Evolutionary conservation across 2,888 invertebrate genomes (phyloP).

Genomic region (Orchesellides sinensis): DNA sequence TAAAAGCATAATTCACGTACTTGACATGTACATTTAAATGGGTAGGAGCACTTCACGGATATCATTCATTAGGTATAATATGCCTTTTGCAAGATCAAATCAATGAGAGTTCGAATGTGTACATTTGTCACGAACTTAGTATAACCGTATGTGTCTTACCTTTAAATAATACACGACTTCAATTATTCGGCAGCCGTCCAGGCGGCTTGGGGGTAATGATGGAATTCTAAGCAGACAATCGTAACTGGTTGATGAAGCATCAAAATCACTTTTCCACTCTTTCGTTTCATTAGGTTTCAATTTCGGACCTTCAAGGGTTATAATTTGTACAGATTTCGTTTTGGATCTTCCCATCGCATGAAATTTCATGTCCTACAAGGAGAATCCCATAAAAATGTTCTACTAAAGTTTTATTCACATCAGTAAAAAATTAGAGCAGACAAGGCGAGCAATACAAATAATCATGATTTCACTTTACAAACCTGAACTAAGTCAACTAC

Average conservation of each 20-base stretch:
- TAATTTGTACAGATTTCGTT: constrained; percentile 52
- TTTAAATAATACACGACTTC: constrained; percentile 56
- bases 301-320: constrained; percentile 54
- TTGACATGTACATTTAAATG: background rate
- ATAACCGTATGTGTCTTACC: too few species aligned
- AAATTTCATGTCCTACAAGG: constrained; percentile 39
- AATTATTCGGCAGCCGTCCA: constrained; percentile 62
- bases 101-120: too few species aligned
- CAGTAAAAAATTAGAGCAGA: background rate
- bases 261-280: constrained; percentile 56
- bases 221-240: constrained; percentile 43
- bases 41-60: too few species aligned
- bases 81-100: background rate
- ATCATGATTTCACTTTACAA: background rate
- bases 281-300: constrained; percentile 47
- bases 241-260: background rate
- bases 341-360: constrained; percentile 46
- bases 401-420: background rate
- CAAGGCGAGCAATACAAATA: background rate
- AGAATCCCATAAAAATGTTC: background rate
- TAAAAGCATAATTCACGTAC: background rate
- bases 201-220: constrained; percentile 54
- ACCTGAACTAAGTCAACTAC: constrained; percentile 60
- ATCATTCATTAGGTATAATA: too few species aligned
- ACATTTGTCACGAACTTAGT: too few species aligned